A percentile compares a stretch with the other conserved stretches of the same genome.
Conservation (phyloP, 1,140 invertebrate species). For the Halotydeus destructor region DNA sequence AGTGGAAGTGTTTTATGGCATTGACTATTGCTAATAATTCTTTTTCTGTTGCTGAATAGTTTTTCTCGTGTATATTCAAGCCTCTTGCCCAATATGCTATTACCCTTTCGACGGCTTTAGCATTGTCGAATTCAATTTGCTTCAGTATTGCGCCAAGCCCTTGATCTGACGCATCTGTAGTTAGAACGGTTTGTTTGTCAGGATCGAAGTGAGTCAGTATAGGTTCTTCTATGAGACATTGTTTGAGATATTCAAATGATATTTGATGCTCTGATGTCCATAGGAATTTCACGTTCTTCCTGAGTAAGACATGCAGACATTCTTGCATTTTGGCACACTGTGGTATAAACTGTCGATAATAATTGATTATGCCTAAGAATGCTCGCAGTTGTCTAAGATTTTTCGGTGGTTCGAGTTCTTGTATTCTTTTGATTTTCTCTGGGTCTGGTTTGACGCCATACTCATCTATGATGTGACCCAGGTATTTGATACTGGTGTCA, state of each 20-base stretch:
- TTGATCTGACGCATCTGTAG: not conserved
- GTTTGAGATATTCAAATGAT: conserved; percentile 10
- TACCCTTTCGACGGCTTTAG: not conserved
- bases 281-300: conserved; percentile 5
- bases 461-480: conserved; percentile 15
- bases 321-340: conserved; percentile 22
- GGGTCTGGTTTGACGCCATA: conserved; percentile 6
- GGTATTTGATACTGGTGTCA: conserved; percentile 9
- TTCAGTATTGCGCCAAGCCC: conserved; percentile 4
- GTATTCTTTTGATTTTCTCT: conserved; percentile 7
- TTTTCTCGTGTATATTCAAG: conserved; percentile 12
- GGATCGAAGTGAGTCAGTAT: conserved; percentile 1
- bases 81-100: too few species aligned
- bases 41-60: not conserved
- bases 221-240: not conserved
- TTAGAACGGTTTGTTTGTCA: not conserved
- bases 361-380: conserved; percentile 18
- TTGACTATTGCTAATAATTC: not conserved
- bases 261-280: not conserved
- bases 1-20: not conserved
- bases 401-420: conserved; percentile 5
- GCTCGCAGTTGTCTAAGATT: conserved; percentile 9
- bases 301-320: conserved; percentile 22
- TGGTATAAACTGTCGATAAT: conserved; percentile 26
- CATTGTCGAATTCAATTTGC: conserved; percentile 17